Evolutionary conservation across 2,113 vertebrate species (phyloP).

Genomic region (Platycercus adscitus): DNA sequence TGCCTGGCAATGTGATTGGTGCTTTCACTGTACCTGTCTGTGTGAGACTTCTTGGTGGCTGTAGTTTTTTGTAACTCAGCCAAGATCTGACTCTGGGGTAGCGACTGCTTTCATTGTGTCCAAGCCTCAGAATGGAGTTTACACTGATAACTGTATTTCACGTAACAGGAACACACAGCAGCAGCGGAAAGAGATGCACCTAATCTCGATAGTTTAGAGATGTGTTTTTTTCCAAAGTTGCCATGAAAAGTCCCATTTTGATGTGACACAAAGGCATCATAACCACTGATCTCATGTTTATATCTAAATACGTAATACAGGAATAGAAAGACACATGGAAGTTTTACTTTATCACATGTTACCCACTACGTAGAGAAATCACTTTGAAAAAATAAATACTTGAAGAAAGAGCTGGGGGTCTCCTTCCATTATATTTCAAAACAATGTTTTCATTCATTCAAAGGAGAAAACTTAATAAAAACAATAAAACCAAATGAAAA

Average conservation of each 20-base stretch:
- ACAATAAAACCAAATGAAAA: neutral
- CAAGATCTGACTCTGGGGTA: neutral
- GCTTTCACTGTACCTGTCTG: accelerated
- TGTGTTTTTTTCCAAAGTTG: accelerated
- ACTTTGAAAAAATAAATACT: neutral
- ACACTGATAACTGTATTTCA: neutral
- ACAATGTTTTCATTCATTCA: neutral
- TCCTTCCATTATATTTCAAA: neutral
- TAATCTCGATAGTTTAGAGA: neutral
- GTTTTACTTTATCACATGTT: neutral
- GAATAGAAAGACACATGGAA: neutral
- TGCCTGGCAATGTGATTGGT: no score
- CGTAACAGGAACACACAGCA: neutral
- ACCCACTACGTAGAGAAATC: neutral
- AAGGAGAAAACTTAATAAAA: neutral
- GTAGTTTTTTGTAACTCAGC: accelerated
- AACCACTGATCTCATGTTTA: neutral
- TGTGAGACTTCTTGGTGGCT: no score
- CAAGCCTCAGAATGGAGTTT: neutral
- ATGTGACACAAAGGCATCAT: neutral
- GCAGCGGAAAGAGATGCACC: neutral
- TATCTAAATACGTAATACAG: neutral
- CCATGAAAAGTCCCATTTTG: neutral
- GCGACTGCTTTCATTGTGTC: neutral
- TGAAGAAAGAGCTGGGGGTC: neutral